A percentile compares a stretch with the other conserved stretches of the same genome.
Conservation (phyloP, 2,113 vertebrate genomes). For the Mystacornis crossleyi region DNA sequence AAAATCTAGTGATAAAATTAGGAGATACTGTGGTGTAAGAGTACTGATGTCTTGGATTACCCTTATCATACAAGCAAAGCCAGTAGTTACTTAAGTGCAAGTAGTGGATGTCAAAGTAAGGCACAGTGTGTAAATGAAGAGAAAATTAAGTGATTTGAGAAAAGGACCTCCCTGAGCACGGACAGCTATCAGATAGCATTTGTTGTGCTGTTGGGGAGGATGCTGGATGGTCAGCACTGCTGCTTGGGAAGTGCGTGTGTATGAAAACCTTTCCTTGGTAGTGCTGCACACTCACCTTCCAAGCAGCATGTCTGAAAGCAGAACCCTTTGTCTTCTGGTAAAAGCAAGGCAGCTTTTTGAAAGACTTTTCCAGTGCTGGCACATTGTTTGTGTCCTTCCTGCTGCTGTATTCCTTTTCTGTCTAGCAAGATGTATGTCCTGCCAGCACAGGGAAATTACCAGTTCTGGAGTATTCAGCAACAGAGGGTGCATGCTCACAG, state of each 20-base stretch:
- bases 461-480: neutral
- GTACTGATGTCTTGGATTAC: neutral
- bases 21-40: neutral
- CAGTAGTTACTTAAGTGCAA: neutral
- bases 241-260: neutral
- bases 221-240: neutral
- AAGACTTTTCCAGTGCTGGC: neutral
- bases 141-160: neutral
- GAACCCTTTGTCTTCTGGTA: neutral
- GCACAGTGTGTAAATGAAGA: neutral
- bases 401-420: neutral
- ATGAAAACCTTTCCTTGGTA: neutral
- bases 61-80: neutral
- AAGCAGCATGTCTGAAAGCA: rapidly evolving
- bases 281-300: neutral
- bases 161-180: rapidly evolving
- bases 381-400: neutral
- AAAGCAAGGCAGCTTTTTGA: neutral
- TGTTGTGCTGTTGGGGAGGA: neutral
- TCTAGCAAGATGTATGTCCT: neutral
- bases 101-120: neutral
- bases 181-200: neutral
- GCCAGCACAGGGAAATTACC: neutral
- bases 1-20: neutral
- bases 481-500: neutral